Base-by-base conservation (phyloP, 2,888 invertebrate species). In the Idaea dimidiata region DNA sequence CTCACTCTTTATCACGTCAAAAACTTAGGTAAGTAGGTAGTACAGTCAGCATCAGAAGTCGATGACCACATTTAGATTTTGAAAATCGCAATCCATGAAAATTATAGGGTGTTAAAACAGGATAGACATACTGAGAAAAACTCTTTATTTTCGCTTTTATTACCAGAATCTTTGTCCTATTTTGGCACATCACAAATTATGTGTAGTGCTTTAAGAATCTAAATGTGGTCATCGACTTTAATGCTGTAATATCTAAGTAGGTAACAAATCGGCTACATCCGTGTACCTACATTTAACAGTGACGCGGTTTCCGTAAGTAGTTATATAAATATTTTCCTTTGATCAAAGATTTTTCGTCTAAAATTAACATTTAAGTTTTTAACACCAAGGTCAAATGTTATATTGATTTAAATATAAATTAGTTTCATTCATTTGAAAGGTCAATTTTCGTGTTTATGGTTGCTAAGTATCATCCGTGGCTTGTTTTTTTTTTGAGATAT, bases 391-490 rank as follows among this genome's bases (percentile, higher is more conserved):
- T 58, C 64, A 61, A 43, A 63, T 63, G 58, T 54, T 63, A 57
- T 63, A 67, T 66, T 64, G 63, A 69, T 68, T 67, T 63, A 62
- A 66, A 68, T 66, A 68, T 61, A 66, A 68, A 67, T 71, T 60
- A 66, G 62, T 64, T 67, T 62, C 63, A 69, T 67, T 69, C 65
- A 68, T 65, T 64, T 62, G 60, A n/a, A 10, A 43, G 43, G 43
- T 43, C 43, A 43, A 43, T 43, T 43, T 14, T 31, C 56, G 66
- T 69, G 71, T 69, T 66, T 68, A 67, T 16, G 63, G 62, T 18
- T 59, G 43, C 43, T 43, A 43, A 43, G 43, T 43, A 43, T 43
- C 43, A 43, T 43, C 43, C 5, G 43, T 54, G 61, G 59, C 43
- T 61, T 66, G 58, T 54, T 61, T 33, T 65, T 33, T 58, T 18